A percentile compares a stretch with the other conserved stretches of the same genome.
phyloP scores from a whole-genome alignment of 2,888 invertebrate species.

The Dryocosmus kuriphilus region DNA sequence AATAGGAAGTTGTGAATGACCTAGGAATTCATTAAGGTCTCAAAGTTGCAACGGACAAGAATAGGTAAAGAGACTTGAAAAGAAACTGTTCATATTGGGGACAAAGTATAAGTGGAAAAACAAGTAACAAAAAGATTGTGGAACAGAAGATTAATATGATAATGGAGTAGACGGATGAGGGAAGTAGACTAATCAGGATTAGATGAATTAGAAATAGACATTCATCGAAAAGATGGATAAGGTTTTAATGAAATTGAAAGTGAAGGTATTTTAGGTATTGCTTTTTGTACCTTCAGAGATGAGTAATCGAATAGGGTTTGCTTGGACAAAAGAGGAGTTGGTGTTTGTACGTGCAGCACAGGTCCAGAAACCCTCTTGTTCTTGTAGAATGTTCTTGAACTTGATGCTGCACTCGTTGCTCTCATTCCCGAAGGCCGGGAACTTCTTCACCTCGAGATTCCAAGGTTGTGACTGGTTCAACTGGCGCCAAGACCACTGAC shows the following conservation, averaged over 20 bases:
- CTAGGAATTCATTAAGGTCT: conserved; percentile 2
- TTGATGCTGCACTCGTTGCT: conserved; percentile 73
- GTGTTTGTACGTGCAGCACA: conserved; percentile 70
- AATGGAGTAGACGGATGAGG: no score
- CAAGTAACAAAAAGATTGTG: not conserved
- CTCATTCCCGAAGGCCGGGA: conserved; percentile 71
- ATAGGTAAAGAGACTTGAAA: not conserved
- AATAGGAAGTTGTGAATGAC: conserved; percentile 2
- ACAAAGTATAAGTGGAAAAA: not conserved
- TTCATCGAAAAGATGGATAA: not conserved
- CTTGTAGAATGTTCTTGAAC: conserved; percentile 70
- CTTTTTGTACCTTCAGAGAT: conserved; percentile 70
- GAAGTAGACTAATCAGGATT: not conserved
- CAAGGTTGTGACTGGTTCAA: conserved; percentile 73
- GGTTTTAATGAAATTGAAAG: not conserved
- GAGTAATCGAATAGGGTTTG: conserved; percentile 68
- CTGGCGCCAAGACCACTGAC: conserved; percentile 75
- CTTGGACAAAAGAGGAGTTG: conserved; percentile 68
- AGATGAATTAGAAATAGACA: not conserved
- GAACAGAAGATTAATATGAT: not conserved
- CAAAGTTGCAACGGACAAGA: not conserved
- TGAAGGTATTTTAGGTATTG: not conserved
- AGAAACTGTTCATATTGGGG: not conserved
- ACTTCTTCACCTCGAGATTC: conserved; percentile 72
- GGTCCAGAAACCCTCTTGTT: conserved; percentile 75